A percentile compares a stretch with the other conserved stretches of the same genome.
Conservation (phyloP, 2,888 invertebrate species). For the Eupsilia transversa region DNA sequence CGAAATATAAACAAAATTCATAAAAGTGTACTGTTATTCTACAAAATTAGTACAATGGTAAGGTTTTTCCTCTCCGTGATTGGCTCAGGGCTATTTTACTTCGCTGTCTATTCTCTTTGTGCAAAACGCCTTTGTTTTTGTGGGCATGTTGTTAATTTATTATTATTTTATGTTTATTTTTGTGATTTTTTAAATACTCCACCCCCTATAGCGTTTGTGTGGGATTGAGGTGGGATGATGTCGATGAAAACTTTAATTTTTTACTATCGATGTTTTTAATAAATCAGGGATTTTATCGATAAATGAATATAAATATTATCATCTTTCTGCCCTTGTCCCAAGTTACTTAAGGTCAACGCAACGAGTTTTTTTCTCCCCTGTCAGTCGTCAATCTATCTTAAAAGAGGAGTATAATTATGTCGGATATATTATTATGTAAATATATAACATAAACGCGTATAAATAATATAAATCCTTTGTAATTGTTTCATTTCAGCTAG, state of each 20-base stretch:
- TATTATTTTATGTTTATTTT: constrained; percentile 27
- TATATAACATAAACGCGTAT: not conserved
- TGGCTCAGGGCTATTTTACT: constrained; percentile 63
- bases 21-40: constrained; percentile 33
- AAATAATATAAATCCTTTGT: too few relatives aligned
- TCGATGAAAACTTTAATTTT: constrained; percentile 29
- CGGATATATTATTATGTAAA: too few relatives aligned
- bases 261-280: constrained; percentile 12
- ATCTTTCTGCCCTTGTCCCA: too few relatives aligned
- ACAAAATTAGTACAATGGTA: constrained; percentile 45
- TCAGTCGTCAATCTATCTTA: too few relatives aligned
- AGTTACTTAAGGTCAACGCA: too few relatives aligned
- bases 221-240: constrained; percentile 22
- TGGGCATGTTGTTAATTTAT: constrained; percentile 43
- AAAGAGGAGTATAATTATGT: too few relatives aligned
- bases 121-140: constrained; percentile 61
- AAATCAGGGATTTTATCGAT: not conserved
- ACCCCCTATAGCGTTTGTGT: constrained; percentile 42
- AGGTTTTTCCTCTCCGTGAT: constrained; percentile 39
- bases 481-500: too few relatives aligned
- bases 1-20: constrained; percentile 16
- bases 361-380: too few relatives aligned
- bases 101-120: constrained; percentile 53
- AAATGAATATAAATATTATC: not conserved
- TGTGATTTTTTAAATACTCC: constrained; percentile 33